A percentile compares a stretch with the other conserved stretches of the same genome.
Conservation (phyloP, 2,113 vertebrate genomes). For the Marcusenius ussheri region DNA sequence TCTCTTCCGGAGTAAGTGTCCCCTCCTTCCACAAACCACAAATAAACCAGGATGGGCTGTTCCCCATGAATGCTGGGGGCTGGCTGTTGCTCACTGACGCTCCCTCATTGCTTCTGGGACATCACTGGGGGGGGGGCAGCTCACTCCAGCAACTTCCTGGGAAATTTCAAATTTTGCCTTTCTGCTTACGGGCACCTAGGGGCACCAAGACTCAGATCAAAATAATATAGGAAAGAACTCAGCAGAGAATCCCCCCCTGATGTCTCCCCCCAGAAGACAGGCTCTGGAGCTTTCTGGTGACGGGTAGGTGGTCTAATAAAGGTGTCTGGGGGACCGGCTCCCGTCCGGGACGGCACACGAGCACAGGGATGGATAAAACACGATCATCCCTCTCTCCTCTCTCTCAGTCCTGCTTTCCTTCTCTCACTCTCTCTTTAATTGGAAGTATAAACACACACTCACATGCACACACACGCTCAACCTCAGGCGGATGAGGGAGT, state of each 20-base stretch:
- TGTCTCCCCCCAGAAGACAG: neutral
- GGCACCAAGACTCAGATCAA: neutral
- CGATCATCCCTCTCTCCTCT: neutral
- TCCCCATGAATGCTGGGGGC: neutral
- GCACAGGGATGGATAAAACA: neutral
- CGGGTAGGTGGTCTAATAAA: neutral
- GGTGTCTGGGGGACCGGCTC: neutral
- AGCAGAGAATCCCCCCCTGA: neutral
- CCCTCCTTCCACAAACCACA: neutral
- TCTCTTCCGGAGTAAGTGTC: neutral
- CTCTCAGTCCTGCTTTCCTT: neutral
- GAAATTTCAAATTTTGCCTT: neutral
- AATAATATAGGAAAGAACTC: neutral
- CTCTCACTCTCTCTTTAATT: neutral
- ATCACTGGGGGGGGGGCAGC: neutral
- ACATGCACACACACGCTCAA: neutral
- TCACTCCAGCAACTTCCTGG: neutral
- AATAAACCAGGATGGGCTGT: constrained; percentile 3
- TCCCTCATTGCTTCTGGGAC: neutral
- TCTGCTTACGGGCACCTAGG: neutral
- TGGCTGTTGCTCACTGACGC: neutral
- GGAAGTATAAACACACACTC: constrained; percentile 7
- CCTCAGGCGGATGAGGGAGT: neutral
- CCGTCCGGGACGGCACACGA: neutral
- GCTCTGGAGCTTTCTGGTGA: neutral